Evolutionary conservation across 2,888 invertebrate genomes (phyloP), one percentile per base, ranked within the genome.

Genomic region (Clepsis dumicolana): DNA sequence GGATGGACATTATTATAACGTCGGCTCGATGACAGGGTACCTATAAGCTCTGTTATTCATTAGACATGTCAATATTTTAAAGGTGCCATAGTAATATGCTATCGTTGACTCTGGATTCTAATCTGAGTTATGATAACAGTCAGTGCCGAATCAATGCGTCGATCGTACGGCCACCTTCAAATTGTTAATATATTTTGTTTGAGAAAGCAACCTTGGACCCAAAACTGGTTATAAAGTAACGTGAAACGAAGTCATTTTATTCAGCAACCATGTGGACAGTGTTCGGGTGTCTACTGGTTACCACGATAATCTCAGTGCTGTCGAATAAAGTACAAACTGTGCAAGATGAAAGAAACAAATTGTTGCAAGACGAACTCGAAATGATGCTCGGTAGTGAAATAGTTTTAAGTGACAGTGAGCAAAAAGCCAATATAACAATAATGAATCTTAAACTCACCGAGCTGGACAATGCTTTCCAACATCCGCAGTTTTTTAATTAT

Each of bases 381-480:
- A 82, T 88, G 71, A 88, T 93, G 75, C 73, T 96, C 0, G 96
- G 96, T 0, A 91, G 89, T 66, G 90, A 94, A 65, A 78, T 96
- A 38, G 68, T 79, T 16, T 81, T 96, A 0, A 94, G 85, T 75
- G 82, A 88, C 4, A 89, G 87, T 57, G 96, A 96, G 84, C 57
- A 88, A 0, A 78, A 84, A 61, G 95, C 94, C 0, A 96, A 96
- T 75, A 82, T 91, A 65, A 84, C 95, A 0, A 89, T 96, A 52
- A 95, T 95, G 95, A 76, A 80, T 0, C 86, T 93, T 4, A 96
- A 96, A 78, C 48, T 76, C 0, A 77, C 84, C 0, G 95, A 95
- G 75, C 73, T 94, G 52, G 81, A 94, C 0, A 80, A 86, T 50
- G 95, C 94, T 41, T 90, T 94, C 70, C 70, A 76, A 0, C 78